Conservation (phyloP, 2,888 invertebrate species). For the Macrosiphum euphorbiae region DNA sequence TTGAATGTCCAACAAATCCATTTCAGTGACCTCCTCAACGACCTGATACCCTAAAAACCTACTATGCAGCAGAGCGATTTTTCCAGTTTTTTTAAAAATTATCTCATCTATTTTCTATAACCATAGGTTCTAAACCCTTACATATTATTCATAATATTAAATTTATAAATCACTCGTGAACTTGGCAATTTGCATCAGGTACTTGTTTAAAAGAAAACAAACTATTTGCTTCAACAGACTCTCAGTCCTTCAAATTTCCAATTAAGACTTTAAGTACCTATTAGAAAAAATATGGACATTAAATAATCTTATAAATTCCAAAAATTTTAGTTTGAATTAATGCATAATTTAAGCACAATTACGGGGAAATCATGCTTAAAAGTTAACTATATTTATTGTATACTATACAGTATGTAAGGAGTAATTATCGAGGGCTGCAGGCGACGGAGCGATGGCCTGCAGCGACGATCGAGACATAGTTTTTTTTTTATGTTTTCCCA, state of each 20-base stretch:
- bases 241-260: not conserved
- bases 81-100: not conserved
- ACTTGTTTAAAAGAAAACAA: not conserved
- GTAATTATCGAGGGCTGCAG: not conserved
- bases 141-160: not conserved
- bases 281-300: not conserved
- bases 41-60: too few relatives aligned
- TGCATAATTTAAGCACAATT: not conserved
- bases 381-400: not conserved
- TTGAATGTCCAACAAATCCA: too few relatives aligned
- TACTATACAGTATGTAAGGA: not conserved
- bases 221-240: not conserved
- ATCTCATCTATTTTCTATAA: not conserved
- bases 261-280: not conserved
- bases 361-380: not conserved
- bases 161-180: not conserved
- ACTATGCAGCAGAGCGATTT: not conserved
- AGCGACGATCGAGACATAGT: not conserved
- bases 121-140: not conserved
- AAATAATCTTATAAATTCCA: not conserved
- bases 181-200: not conserved
- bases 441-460: not conserved
- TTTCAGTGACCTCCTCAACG: too few relatives aligned
- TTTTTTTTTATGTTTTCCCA: not conserved
- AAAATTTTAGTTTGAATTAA: not conserved